Evolutionary conservation across 2,113 vertebrate genomes (phyloP).

Genomic region (Bos taurus): DNA sequence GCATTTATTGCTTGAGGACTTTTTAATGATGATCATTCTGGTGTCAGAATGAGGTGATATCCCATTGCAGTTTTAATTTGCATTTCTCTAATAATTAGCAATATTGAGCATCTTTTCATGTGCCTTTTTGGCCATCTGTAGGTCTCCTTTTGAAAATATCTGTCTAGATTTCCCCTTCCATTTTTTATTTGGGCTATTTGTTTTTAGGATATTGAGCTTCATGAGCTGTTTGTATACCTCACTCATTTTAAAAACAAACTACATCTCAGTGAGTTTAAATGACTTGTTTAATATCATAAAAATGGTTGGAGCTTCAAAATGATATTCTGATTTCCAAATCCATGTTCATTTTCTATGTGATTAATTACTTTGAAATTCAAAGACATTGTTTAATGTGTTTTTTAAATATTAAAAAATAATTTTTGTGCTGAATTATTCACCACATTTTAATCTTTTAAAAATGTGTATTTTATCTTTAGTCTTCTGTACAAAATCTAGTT

Average conservation of each 20-base stretch:
- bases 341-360: neutral
- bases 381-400: neutral
- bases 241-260: neutral
- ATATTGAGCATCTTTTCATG: neutral
- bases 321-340: neutral
- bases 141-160: neutral
- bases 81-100: neutral
- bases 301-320: neutral
- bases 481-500: neutral
- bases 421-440: neutral
- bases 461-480: neutral
- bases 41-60: neutral
- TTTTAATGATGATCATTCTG: neutral
- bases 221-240: neutral
- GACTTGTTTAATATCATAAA: neutral
- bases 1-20: neutral
- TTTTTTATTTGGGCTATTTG: neutral
- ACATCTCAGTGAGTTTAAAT: neutral
- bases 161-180: neutral
- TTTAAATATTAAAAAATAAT: neutral
- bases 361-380: neutral
- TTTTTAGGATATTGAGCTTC: neutral
- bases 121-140: neutral
- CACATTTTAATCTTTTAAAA: neutral
- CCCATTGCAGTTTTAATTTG: neutral